These are phyloP conservation scores for Trididemnum miniatum DNA, from an alignment of 23 tunicate genomes.

Conservation along the genomic window DNA sequence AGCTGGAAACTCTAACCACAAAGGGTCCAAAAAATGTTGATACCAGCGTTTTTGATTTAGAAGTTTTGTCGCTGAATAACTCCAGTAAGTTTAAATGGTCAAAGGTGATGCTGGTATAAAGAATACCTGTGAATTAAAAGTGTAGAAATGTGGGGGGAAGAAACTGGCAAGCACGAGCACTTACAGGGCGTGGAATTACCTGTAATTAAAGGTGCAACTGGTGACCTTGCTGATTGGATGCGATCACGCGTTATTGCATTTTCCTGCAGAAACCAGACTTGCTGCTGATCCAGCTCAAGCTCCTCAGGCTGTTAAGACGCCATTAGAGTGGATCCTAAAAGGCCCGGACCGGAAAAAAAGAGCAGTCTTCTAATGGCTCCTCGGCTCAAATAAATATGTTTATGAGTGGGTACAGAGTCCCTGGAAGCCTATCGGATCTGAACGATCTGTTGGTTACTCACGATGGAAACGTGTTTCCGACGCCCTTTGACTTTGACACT, in stretches of 20 bases:
- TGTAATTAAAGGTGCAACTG: conserved; percentile 8
- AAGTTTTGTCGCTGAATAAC: neutral
- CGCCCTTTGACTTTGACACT: neutral
- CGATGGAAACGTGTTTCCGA: conserved; percentile 10
- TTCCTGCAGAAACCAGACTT: neutral
- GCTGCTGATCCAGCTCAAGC: neutral
- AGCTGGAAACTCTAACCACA: neutral
- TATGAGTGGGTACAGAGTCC: neutral
- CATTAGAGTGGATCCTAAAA: conserved; percentile 14
- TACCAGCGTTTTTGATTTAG: neutral
- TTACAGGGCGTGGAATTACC: conserved; percentile 16
- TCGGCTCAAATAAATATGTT: neutral
- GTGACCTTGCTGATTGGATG: conserved; percentile 31
- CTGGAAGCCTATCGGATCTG: neutral
- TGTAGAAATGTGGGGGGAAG: too few species aligned
- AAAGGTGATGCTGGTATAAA: too few species aligned
- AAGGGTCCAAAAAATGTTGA: neutral
- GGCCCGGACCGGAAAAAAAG: too few species aligned
- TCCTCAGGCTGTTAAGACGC: conserved; percentile 14
- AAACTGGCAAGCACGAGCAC: conserved; percentile 6
- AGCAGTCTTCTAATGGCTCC: too few species aligned
- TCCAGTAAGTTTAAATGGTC: neutral
- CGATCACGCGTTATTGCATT: neutral
- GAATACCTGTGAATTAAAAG: too few species aligned
- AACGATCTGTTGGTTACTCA: neutral